A percentile compares a stretch with the other conserved stretches of the same genome.
These are phyloP conservation scores for Mellilla xanthometata DNA, from an alignment of 2,888 invertebrate species.

Conservation along the genomic window DNA sequence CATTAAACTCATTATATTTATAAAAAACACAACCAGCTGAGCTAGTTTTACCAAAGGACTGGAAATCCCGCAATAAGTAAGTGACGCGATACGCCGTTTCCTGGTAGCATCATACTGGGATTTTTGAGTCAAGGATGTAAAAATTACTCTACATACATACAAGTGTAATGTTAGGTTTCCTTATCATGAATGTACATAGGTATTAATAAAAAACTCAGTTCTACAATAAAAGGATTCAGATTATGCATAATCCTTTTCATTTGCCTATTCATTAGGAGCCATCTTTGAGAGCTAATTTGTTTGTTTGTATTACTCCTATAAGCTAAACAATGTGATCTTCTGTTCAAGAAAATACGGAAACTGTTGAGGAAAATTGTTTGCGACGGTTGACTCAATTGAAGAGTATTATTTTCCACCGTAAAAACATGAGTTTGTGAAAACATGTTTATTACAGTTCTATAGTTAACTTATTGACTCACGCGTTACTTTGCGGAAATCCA, in stretches of 20 bases:
- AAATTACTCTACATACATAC: too few species aligned
- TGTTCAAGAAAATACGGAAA: not conserved
- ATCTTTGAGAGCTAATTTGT: not conserved
- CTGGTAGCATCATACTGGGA: too few species aligned
- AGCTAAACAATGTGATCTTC: conserved; percentile 3
- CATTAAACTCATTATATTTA: not conserved
- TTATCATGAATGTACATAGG: not conserved
- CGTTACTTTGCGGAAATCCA: too few species aligned
- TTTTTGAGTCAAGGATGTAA: too few species aligned
- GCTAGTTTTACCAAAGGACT: not conserved
- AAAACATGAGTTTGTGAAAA: too few species aligned
- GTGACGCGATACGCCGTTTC: too few species aligned
- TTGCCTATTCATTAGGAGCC: not conserved
- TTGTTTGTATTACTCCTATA: conserved; percentile 2
- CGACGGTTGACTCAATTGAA: not conserved
- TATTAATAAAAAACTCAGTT: conserved; percentile 2
- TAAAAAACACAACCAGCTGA: not conserved
- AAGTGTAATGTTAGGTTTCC: too few species aligned
- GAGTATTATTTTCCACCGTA: not conserved
- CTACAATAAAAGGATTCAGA: conserved; percentile 1
- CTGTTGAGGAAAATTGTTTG: conserved; percentile 3
- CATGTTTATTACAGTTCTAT: too few species aligned
- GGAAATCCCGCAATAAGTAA: conserved; percentile 1
- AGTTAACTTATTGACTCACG: too few species aligned
- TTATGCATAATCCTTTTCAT: conserved; percentile 9